A percentile compares a stretch with the other conserved stretches of the same genome.
Evolutionary conservation across 2,888 invertebrate species (phyloP).

Genomic region (Eulithis testata): DNA sequence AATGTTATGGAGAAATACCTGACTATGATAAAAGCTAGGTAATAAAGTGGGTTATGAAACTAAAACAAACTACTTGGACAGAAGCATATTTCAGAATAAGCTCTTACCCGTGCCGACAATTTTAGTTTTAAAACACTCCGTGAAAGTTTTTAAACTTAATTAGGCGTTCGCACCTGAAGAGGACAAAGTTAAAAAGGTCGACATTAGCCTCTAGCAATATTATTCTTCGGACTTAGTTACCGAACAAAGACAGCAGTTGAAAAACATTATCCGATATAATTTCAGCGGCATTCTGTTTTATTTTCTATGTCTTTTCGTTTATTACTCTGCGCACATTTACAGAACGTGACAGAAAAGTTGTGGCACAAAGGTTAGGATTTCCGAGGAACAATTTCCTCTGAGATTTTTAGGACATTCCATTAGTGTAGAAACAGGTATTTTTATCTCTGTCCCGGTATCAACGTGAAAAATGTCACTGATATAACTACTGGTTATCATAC

Average conservation of each 20-base stretch:
- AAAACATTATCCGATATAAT: background rate
- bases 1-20: too few relatives aligned
- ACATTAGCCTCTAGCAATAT: slow-evolving; percentile 10
- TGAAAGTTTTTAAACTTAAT: slow-evolving; percentile 36
- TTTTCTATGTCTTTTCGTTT: slow-evolving; percentile 19
- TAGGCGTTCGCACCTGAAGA: slow-evolving; percentile 35
- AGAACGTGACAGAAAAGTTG: slow-evolving; percentile 31
- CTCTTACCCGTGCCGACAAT: slow-evolving; percentile 25
- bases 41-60: slow-evolving; percentile 2
- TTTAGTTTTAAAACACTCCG: slow-evolving; percentile 34
- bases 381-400: slow-evolving; percentile 31
- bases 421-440: slow-evolving; percentile 29
- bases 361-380: slow-evolving; percentile 35
- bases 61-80: background rate
- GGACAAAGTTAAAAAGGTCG: slow-evolving; percentile 18
- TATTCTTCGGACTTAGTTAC: slow-evolving; percentile 2
- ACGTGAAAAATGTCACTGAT: slow-evolving; percentile 8
- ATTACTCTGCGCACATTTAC: slow-evolving; percentile 22
- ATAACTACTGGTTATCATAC: background rate
- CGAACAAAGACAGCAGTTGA: background rate
- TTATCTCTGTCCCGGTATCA: slow-evolving; percentile 14
- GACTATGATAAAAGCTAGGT: too few relatives aligned
- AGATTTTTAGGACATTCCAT: slow-evolving; percentile 34
- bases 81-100: slow-evolving; percentile 32
- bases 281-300: background rate